Conservation (phyloP, 2,113 vertebrate genomes). For the Odocoileus hemionus region DNA sequence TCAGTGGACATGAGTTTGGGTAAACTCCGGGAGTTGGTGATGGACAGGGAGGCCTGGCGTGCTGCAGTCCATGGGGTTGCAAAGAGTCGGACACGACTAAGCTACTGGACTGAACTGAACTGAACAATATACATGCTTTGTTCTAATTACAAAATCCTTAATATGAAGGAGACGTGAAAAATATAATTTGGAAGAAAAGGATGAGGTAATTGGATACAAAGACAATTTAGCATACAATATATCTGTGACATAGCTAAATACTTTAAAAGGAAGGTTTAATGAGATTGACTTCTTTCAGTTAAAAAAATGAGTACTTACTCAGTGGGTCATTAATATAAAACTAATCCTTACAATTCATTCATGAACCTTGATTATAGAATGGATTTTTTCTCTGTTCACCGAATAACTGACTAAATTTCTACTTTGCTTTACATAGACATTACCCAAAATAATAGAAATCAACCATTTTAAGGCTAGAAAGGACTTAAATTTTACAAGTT, state of each 20-base stretch:
- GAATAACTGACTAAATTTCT: background rate
- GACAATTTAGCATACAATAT: background rate
- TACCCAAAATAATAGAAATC: background rate
- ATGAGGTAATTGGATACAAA: background rate
- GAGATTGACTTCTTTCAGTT: background rate
- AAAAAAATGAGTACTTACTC: background rate
- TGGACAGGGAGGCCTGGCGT: background rate
- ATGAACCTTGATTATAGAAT: background rate
- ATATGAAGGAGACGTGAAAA: background rate
- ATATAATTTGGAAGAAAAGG: background rate
- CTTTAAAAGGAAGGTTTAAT: background rate
- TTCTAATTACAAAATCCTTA: background rate
- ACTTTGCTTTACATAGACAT: background rate
- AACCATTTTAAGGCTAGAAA: background rate
- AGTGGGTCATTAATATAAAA: background rate
- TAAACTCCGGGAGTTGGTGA: background rate
- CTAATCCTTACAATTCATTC: background rate
- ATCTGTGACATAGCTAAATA: background rate
- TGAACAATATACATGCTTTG: background rate
- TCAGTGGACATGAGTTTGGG: background rate
- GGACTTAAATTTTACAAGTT: background rate
- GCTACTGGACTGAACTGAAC: background rate
- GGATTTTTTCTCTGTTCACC: background rate
- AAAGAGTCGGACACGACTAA: background rate
- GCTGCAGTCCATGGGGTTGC: background rate